These are phyloP conservation scores for Pantelozetes paolii DNA, from an alignment of 2,888 invertebrate species.

Conservation along the genomic window DNA sequence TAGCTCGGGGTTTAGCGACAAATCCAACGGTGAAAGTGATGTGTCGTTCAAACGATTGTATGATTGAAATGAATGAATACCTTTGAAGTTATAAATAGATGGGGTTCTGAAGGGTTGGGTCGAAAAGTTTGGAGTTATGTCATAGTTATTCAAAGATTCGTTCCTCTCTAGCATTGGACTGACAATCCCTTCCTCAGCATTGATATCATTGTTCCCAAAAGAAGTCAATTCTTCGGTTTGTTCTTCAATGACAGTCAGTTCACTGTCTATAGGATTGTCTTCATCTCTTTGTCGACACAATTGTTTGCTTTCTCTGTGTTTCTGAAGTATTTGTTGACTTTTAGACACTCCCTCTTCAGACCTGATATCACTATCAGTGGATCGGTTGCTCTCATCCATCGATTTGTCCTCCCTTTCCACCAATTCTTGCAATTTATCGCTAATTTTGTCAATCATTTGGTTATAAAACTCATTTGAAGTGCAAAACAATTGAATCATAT, in stretches of 20 bases:
- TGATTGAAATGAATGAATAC: neutral
- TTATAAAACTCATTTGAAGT: neutral
- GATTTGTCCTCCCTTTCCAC: neutral
- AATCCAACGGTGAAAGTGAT: neutral
- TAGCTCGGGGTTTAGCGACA: neutral
- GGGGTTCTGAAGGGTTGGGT: neutral
- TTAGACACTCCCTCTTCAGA: neutral
- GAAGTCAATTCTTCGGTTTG: too few relatives aligned
- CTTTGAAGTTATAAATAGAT: neutral
- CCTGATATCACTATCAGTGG: neutral
- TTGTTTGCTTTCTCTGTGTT: too few relatives aligned
- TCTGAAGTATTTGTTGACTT: too few relatives aligned
- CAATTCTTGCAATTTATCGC: neutral
- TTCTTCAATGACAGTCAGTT: too few relatives aligned
- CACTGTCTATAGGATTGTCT: too few relatives aligned
- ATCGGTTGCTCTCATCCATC: neutral
- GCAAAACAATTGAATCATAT: neutral
- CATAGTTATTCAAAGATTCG: neutral
- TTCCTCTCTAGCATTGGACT: too few relatives aligned
- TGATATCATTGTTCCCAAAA: too few relatives aligned
- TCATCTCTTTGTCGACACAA: too few relatives aligned
- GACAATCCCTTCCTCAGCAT: too few relatives aligned
- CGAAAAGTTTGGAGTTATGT: neutral
- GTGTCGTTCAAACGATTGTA: neutral
- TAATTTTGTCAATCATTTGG: slow-evolving; percentile 2